Evolutionary conservation across 1,140 invertebrate species (phyloP).

Genomic region (Archegozetes longisetosus): DNA sequence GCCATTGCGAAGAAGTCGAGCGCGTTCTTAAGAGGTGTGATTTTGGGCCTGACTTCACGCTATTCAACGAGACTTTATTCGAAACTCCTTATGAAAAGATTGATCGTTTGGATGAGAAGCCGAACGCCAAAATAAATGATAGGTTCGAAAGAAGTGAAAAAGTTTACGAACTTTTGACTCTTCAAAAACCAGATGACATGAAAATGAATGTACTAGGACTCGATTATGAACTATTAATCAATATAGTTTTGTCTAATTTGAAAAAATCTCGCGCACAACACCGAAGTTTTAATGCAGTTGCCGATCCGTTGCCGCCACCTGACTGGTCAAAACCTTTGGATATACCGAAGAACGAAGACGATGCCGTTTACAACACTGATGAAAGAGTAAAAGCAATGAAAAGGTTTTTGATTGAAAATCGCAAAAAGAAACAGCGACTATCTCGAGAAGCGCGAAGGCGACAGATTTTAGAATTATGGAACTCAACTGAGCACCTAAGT

Average conservation of each 20-base stretch:
- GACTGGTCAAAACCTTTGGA: not conserved
- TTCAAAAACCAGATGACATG: conserved; percentile 1
- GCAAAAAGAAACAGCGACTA: not conserved
- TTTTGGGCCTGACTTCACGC: not conserved
- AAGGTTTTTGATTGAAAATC: conserved; percentile 3
- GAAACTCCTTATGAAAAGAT: not conserved
- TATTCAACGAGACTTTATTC: not conserved
- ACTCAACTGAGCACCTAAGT: no score
- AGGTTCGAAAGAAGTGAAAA: not conserved
- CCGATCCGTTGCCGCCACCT: not conserved
- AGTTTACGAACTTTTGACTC: not conserved
- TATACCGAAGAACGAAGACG: not conserved
- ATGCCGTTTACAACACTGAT: conserved; percentile 6
- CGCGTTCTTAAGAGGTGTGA: not conserved
- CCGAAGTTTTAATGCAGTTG: not conserved
- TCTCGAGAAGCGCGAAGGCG: not conserved
- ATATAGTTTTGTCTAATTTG: conserved; percentile 4
- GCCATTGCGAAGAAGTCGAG: not conserved
- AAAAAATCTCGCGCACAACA: conserved; percentile 5
- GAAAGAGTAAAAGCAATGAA: conserved; percentile 4
- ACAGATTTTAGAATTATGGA: no score
- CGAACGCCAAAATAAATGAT: no score
- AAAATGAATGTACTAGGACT: not conserved
- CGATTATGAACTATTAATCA: conserved; percentile 7
- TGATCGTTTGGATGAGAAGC: not conserved